Conservation (phyloP, 2,888 invertebrate species). For the Chymomyza procnemis region DNA sequence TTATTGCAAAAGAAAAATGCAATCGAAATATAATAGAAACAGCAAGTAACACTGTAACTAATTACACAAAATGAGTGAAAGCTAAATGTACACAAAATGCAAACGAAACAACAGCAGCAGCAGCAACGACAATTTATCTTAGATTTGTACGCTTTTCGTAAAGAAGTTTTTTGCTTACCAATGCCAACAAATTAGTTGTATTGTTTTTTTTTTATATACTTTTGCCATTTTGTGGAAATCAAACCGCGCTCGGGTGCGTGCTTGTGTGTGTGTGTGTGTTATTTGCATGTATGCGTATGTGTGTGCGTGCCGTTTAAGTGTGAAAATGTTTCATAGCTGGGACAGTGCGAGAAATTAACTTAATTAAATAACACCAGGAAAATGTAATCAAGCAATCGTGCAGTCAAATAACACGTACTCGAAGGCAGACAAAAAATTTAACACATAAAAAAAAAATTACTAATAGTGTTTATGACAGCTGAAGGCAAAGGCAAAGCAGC, state of each 20-base stretch:
- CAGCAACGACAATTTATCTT: not conserved
- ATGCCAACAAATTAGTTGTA: not conserved
- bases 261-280: not conserved
- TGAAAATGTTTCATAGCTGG: not conserved
- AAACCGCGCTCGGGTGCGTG: not conserved
- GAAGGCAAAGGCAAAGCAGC: slow-evolving; percentile 15
- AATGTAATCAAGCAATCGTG: not conserved
- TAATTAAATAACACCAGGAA: slow-evolving; percentile 8
- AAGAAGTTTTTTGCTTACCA: not conserved
- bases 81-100: slow-evolving; percentile 13
- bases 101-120: slow-evolving; percentile 9
- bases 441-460: not conserved
- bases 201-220: not conserved
- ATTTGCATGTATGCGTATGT: not conserved
- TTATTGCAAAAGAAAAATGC: slow-evolving; percentile 3
- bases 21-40: slow-evolving; percentile 14
- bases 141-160: not conserved
- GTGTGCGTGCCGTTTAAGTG: not conserved
- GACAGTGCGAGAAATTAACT: slow-evolving; percentile 1
- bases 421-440: not conserved
- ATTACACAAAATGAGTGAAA: slow-evolving; percentile 17
- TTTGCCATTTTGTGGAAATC: not conserved
- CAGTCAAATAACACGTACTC: not conserved
- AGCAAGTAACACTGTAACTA: slow-evolving; percentile 25
- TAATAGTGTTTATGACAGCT: not conserved